phyloP scores from a whole-genome alignment of 1,140 invertebrate species.

The Stenopsyche tienmushanensis region DNA sequence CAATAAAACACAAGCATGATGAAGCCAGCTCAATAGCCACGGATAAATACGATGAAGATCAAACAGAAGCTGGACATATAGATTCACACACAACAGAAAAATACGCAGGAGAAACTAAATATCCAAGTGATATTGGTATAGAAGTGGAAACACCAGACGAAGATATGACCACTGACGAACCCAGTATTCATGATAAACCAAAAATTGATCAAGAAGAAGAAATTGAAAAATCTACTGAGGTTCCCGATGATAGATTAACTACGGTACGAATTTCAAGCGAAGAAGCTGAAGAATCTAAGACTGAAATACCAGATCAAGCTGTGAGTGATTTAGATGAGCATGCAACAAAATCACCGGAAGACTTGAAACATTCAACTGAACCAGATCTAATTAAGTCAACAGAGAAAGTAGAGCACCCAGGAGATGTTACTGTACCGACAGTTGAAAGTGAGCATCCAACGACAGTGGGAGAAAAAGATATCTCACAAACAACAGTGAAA shows the following conservation, averaged over 20 bases:
- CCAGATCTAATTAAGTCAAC: too few relatives aligned
- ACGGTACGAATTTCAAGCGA: background rate
- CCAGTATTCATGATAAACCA: background rate
- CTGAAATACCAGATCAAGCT: background rate
- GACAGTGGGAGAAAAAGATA: background rate
- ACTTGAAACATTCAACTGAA: background rate
- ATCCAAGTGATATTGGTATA: background rate
- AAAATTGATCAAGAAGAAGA: background rate
- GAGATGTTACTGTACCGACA: too few relatives aligned
- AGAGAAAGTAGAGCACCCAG: too few relatives aligned
- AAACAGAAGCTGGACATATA: too few relatives aligned
- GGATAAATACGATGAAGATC: background rate
- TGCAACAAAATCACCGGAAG: background rate
- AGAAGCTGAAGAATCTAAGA: background rate
- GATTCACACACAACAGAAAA: conserved; percentile 1
- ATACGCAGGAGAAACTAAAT: background rate
- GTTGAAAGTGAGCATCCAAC: too few relatives aligned
- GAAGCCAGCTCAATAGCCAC: background rate
- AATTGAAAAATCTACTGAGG: background rate
- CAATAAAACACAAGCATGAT: background rate
- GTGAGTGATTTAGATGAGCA: background rate
- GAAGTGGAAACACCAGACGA: conserved; percentile 22
- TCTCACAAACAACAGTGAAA: too few relatives aligned
- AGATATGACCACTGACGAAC: background rate
- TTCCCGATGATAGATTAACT: background rate